These are phyloP conservation scores for Rhodeus uyekii DNA, from an alignment of 2,797 vertebrate genomes.

Conservation along the genomic window DNA sequence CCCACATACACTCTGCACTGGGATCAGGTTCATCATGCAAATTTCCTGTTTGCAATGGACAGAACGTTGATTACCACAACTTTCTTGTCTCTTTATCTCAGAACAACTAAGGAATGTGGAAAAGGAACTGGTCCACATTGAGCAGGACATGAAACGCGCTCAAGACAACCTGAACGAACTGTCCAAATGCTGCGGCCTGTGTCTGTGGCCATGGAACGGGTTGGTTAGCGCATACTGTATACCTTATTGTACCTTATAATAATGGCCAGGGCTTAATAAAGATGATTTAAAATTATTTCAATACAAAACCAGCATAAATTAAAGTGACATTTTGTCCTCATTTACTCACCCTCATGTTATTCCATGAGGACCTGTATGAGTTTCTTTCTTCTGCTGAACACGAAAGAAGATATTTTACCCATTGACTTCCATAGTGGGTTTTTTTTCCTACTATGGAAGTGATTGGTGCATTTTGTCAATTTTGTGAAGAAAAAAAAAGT, in stretches of 20 bases:
- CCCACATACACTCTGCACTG: not conserved
- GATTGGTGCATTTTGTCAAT: too few species aligned
- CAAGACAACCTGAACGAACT: constrained; percentile 94
- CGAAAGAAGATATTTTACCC: too few species aligned
- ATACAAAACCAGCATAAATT: not conserved
- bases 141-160: constrained; percentile 91
- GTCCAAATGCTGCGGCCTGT: constrained; percentile 93
- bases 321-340: too few species aligned
- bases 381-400: too few species aligned
- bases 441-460: too few species aligned
- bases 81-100: constrained; percentile 63
- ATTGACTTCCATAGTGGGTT: too few species aligned
- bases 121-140: constrained; percentile 93
- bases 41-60: not conserved
- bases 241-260: too few species aligned
- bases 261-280: too few species aligned
- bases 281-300: not conserved
- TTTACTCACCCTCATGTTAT: too few species aligned
- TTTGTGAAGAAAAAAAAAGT: too few species aligned
- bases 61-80: not conserved
- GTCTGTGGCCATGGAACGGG: constrained; percentile 93
- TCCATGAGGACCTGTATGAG: too few species aligned
- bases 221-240: constrained; percentile 57
- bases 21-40: not conserved
- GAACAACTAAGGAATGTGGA: constrained; percentile 89